These are phyloP conservation scores for Upupa epops DNA, from an alignment of 2,113 vertebrate genomes.

Conservation along the genomic window DNA sequence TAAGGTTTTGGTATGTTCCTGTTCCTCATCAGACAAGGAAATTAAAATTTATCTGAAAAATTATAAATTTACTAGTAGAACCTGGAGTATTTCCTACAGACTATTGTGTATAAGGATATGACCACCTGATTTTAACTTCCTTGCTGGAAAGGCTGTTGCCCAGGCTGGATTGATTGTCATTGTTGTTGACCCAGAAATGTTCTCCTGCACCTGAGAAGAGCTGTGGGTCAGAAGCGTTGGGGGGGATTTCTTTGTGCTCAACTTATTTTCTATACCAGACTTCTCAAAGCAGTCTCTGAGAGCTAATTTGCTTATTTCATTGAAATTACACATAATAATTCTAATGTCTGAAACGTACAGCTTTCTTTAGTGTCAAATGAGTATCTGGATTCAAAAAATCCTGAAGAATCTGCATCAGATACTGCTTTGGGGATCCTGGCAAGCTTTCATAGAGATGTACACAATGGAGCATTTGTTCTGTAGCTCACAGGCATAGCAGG, in stretches of 20 bases:
- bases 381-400: not conserved
- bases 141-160: not conserved
- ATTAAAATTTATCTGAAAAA: rapidly evolving
- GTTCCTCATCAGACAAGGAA: not conserved
- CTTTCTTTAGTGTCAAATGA: not conserved
- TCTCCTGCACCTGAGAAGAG: not conserved
- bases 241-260: not conserved
- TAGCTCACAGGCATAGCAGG: not conserved
- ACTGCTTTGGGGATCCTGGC: not conserved
- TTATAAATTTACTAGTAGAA: not conserved
- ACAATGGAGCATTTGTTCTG: not conserved
- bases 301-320: not conserved
- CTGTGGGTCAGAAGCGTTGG: not conserved
- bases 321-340: not conserved
- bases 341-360: not conserved
- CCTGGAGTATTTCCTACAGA: not conserved
- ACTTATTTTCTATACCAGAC: not conserved
- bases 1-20: not conserved
- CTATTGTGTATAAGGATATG: not conserved
- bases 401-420: not conserved
- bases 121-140: not conserved
- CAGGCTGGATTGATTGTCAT: not conserved
- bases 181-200: not conserved
- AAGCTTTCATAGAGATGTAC: rapidly evolving
- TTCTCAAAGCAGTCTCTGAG: not conserved